Evolutionary conservation across 2,888 invertebrate species (phyloP), one percentile per base, ranked within the genome.

Genomic region (Heliconius erato): DNA sequence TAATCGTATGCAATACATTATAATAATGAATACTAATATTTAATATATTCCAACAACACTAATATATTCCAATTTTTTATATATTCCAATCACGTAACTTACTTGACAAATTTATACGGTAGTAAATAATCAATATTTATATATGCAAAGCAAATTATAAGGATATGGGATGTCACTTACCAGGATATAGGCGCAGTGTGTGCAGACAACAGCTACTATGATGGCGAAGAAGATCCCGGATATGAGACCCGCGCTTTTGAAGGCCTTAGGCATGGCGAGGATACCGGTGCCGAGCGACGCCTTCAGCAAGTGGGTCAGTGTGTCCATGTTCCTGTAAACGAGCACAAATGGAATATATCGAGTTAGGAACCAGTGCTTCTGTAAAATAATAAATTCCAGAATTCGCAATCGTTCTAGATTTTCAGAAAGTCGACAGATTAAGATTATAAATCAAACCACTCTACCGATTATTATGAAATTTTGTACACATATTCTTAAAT

Each of bases 241-340:
- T 84, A 98, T 94, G 68, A 99, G 96, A 67, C 99, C 99, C 12
- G 99, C 97, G 91, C 97, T 97, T 92, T 97, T 97, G 92, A 99
- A 98, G 19, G 99, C 99, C 82, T 97, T 96, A 0, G 99, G 99
- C 98, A 99, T 98, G 2, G 99, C 97, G 86, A 99, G 96, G 90
- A 99, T 99, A 74, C 99, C 99, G 14, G 99, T 99, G 44, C 99
- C 99, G 82, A 99, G 97, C 63, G 99, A 99, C 11, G 99, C 99
- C 94, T 99, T 99, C 88, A 99, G 96, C 86, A 99, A 96, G 96
- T 99, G 99, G 87, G 99, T 98, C 87, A 99, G 96, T 0, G 99
- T 99, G 92, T 98, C 98, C 94, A 97, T 97, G 94, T 99, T 98
- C 85, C 99, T 99, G 94, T n/a, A 96, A 49, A 23, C 9, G 89